Base-by-base conservation (phyloP, 2,888 invertebrate genomes). In the Tribolium freemani region DNA sequence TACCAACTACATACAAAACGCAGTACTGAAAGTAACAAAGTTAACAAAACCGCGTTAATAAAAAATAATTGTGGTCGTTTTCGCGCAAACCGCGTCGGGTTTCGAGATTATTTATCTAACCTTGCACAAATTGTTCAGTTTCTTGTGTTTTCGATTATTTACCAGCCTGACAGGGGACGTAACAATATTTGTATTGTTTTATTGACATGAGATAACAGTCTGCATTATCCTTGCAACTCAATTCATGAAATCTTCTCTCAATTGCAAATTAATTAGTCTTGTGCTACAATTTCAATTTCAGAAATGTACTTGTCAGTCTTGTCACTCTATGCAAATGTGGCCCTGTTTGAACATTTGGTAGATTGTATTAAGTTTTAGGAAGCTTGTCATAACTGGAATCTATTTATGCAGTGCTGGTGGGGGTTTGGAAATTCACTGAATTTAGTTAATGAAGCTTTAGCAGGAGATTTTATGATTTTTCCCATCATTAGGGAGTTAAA, bases 321-420 rank as follows among this genome's bases (percentile, higher is more conserved):
- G 51, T 51, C 51, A n/a, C 3, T 51, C 51, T 30, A 54, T 54
- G 54, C 54, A 54, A 54, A 54, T 54, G 54, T 54, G 21, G 13
- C 3, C 54, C 26, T n/a, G 8, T 54, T 54, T 54, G 54, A 54
- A 31, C 54, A 54, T 10, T 54, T 54, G 21, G 9, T 8, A 6
- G 38, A n/a, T 38, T 38, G n/a, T 8, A 38, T 38, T 38, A 8
- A 6, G 9, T 38, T 38, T n/a, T 8, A 38, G 38, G 38, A 38
- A 38, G 38, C 8, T 38, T 38, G 26, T 26, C 26, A 26, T 26
- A 26, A 26, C 26, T 26, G 26, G 5, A 26, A 26, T 26, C 26
- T 26, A 26, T 26, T 26, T 26, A 16, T 16, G 2, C 16, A 16
- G 16, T 16, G 16, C 16, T 16, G 16, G 1, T 16, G 2, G 2